Evolutionary conservation across 2,797 vertebrate genomes (phyloP).

Genomic region (Microhierax caerulescens): DNA sequence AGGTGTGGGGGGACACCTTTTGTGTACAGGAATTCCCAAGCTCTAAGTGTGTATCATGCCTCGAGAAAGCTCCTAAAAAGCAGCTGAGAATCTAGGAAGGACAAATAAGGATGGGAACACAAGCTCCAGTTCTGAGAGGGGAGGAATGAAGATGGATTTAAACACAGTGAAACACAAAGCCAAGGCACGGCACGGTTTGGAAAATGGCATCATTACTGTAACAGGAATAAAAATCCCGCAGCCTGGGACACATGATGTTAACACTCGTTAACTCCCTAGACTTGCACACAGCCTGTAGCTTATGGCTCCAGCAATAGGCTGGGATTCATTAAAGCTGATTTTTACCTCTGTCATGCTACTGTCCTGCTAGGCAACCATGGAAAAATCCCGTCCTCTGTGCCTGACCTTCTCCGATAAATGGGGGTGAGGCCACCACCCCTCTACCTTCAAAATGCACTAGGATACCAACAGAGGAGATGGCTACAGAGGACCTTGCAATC

Average conservation of each 20-base stretch:
- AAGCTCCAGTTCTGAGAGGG: background rate
- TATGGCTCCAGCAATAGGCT: background rate
- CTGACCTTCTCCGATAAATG: background rate
- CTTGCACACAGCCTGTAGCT: background rate
- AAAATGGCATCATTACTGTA: background rate
- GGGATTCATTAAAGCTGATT: background rate
- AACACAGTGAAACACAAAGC: background rate
- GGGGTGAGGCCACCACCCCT: background rate
- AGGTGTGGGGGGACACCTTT: background rate
- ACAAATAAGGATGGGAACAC: background rate
- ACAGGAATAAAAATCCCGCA: background rate
- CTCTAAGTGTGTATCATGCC: accelerated
- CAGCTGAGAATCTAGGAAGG: background rate
- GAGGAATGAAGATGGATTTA: background rate
- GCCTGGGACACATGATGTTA: background rate
- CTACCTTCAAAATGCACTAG: background rate
- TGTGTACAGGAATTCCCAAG: background rate
- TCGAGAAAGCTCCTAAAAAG: background rate
- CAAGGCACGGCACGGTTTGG: background rate
- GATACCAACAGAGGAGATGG: background rate
- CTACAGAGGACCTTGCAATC: background rate
- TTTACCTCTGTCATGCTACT: background rate
- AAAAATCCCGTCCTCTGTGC: background rate
- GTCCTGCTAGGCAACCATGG: background rate
- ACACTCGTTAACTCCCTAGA: background rate